Conservation (phyloP, 1,140 invertebrate species). For the Hetaerina americana region DNA sequence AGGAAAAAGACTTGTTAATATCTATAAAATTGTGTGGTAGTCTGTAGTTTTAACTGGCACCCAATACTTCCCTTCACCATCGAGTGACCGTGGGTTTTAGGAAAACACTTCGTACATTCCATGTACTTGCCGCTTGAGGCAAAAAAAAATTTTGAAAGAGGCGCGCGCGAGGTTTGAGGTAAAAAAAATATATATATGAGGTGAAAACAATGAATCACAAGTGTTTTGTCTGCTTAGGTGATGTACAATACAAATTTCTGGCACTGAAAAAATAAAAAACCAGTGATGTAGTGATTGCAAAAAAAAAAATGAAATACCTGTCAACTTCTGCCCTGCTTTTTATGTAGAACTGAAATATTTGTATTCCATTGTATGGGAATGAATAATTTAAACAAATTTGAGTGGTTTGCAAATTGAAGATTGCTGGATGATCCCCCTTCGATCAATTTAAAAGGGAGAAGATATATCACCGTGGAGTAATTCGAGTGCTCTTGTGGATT, state of each 20-base stretch:
- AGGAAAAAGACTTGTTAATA: conserved; percentile 8
- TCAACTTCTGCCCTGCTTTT: not conserved
- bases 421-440: no score
- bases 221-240: not conserved
- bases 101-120: conserved; percentile 4
- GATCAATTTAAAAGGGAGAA: no score
- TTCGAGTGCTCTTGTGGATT: not conserved
- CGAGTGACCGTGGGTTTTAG: not conserved
- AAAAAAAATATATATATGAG: no score
- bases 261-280: not conserved
- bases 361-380: not conserved
- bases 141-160: not conserved
- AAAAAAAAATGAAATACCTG: conserved; percentile 1
- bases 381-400: no score
- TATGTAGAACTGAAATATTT: not conserved
- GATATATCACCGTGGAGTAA: not conserved
- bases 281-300: not conserved
- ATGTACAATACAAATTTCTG: not conserved
- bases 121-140: not conserved
- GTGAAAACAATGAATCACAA: not conserved
- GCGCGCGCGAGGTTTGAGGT: no score
- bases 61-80: not conserved
- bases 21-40: conserved; percentile 3
- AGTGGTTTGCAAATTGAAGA: not conserved
- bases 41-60: conserved; percentile 1